phyloP scores from a whole-genome alignment of 2,888 invertebrate genomes.

The Ophion costatus region DNA sequence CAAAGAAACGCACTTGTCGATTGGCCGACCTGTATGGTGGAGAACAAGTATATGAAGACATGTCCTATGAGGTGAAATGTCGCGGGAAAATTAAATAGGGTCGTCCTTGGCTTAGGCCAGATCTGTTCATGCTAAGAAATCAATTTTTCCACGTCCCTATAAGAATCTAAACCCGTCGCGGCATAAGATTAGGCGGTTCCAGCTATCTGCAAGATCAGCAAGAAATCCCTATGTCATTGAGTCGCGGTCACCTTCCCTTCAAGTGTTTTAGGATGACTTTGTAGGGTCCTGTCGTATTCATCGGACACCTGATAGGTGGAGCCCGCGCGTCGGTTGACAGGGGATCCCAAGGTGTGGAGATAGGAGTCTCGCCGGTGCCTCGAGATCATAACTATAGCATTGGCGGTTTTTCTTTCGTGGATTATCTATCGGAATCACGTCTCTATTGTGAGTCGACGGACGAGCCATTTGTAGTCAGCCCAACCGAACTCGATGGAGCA shows the following conservation, averaged over 20 bases:
- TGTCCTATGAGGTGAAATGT: background rate
- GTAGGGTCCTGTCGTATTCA: constrained; percentile 17
- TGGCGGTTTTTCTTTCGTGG: constrained; percentile 32
- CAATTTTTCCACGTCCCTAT: background rate
- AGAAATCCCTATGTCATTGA: background rate
- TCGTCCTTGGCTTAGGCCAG: background rate
- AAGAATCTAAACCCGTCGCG: background rate
- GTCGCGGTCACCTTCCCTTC: constrained; percentile 6
- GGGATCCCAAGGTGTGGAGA: constrained; percentile 18
- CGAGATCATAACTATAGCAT: constrained; percentile 21
- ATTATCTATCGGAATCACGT: constrained; percentile 73
- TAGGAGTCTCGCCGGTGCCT: constrained; percentile 16
- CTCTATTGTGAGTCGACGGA: constrained; percentile 80
- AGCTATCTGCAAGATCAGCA: background rate
- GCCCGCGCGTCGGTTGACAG: constrained; percentile 38
- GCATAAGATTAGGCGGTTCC: too few relatives aligned
- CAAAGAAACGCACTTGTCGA: background rate
- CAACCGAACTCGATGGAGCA: constrained; percentile 52
- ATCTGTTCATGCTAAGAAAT: background rate
- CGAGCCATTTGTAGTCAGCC: constrained; percentile 79
- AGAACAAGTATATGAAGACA: too few relatives aligned
- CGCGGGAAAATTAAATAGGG: background rate
- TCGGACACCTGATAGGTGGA: constrained; percentile 1
- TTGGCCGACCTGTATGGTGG: too few relatives aligned
- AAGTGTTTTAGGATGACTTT: constrained; percentile 9